A percentile compares a stretch with the other conserved stretches of the same genome.
phyloP scores from a whole-genome alignment of 2,113 vertebrate genomes.

The Psittacula cyanocephala region DNA sequence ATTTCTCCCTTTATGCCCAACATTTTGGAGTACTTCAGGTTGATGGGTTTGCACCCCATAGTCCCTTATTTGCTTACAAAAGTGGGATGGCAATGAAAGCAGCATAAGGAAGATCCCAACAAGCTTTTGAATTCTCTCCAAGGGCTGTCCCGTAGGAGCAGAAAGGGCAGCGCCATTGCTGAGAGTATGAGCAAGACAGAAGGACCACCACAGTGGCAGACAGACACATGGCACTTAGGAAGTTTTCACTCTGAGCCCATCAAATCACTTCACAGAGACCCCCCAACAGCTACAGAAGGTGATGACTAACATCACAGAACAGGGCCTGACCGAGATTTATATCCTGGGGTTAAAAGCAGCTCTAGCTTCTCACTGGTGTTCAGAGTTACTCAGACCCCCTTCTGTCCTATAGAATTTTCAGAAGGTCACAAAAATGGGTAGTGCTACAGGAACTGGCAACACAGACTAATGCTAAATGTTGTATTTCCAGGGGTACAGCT shows the following conservation, averaged over 20 bases:
- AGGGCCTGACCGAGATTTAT: background rate
- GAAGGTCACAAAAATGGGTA: background rate
- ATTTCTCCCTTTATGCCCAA: background rate
- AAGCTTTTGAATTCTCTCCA: background rate
- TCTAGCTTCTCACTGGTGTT: background rate
- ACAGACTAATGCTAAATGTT: rapidly evolving
- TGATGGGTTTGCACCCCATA: background rate
- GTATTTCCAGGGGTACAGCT: background rate
- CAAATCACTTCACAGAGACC: background rate
- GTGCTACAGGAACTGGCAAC: background rate
- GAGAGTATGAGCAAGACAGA: background rate
- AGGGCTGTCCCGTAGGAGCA: background rate
- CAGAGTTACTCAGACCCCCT: background rate
- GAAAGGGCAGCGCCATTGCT: background rate
- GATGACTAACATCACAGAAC: background rate
- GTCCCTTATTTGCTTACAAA: background rate
- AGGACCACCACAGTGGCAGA: background rate
- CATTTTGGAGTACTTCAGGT: background rate
- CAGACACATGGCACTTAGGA: background rate
- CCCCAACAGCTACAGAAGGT: background rate
- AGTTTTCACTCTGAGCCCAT: background rate
- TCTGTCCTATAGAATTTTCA: background rate
- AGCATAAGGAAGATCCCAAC: background rate
- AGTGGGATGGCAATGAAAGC: background rate
- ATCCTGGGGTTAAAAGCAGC: background rate